Evolutionary conservation across 2,113 vertebrate species (phyloP), one percentile per base, ranked within the genome.

Genomic region (Verasper variegatus): DNA sequence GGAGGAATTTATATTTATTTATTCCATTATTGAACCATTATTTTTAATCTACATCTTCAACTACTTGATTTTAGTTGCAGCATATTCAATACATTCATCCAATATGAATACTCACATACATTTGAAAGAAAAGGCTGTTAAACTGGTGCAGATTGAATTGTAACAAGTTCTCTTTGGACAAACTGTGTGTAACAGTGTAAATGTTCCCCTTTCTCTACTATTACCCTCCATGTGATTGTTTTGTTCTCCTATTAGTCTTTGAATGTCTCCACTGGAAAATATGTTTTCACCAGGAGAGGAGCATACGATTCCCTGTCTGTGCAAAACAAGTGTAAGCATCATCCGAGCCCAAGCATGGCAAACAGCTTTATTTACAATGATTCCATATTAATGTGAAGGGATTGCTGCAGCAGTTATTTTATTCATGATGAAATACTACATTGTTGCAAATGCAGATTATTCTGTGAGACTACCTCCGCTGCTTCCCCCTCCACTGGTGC

Each of bases 401-500:
- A 37, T 37, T 37, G 8, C 35, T 37, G 35, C 35, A 37, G 15
- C 17, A 3, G 1, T 52, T 27, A 0, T 64, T 63, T 14, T 40
- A 20, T 71, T 37, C 7, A 12, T 45, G 26, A 59, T 26, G 58
- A 21, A 51, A 66, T 59, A 9, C 51, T n/a, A 54, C 51, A 10
- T 37, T 37, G 9, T 37, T 9, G 35, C 35, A 10, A 10, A 70
- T 24, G 0, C 27, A 20, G 31, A 51, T 57, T 54, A n/a, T 54
- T 54, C 51, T 20, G 61, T 9, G 12, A 51, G 9, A 51, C 31
- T 89, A 92, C 96, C 97, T 81, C 97, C 91, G 0, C 92, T 94
- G 88, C 93, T 94, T 17, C 92, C 90, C 12, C 90, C 93, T 58
- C 88, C 89, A n/a, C 73, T 94, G 83, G 94, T 95, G 81, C 92